These are phyloP conservation scores for Nyctalus aviator DNA, from an alignment of 2,797 vertebrate species.

Conservation along the genomic window DNA sequence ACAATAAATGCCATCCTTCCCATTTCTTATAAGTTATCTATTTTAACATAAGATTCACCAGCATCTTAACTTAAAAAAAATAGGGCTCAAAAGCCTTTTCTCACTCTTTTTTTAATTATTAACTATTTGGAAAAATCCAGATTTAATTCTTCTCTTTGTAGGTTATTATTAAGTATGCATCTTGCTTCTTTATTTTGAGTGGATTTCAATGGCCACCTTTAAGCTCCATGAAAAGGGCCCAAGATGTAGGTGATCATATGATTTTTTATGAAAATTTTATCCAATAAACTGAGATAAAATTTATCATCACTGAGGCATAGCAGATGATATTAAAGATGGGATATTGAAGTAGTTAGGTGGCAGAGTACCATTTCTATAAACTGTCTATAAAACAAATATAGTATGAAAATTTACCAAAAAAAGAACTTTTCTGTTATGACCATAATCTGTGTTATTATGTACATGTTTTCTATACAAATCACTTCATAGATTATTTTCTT, in stretches of 20 bases:
- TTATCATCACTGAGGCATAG: conserved; percentile 77
- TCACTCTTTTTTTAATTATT: conserved; percentile 50
- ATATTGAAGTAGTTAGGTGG: conserved; percentile 76
- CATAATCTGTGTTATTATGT: not conserved
- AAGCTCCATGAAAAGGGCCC: conserved; percentile 72
- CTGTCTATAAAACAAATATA: conserved; percentile 70
- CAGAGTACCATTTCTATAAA: conserved; percentile 75
- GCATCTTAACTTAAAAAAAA: not conserved
- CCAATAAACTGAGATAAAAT: conserved; percentile 79
- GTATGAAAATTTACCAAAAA: not conserved
- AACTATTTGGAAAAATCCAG: conserved; percentile 42
- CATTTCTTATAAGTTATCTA: not conserved
- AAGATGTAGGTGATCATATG: conserved; percentile 60
- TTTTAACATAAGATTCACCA: not conserved
- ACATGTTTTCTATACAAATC: not conserved
- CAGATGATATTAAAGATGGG: conserved; percentile 77
- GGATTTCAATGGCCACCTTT: conserved; percentile 63
- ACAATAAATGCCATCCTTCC: not conserved
- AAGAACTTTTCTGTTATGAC: not conserved
- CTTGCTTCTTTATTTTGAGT: conserved; percentile 60
- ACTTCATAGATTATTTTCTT: not conserved
- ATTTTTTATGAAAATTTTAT: conserved; percentile 83
- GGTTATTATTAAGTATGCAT: conserved; percentile 57
- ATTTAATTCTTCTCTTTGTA: conserved; percentile 38
- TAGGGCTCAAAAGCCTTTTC: not conserved